These are phyloP conservation scores for Lacerta bilineata DNA, from an alignment of 2,797 vertebrate genomes.

Conservation along the genomic window DNA sequence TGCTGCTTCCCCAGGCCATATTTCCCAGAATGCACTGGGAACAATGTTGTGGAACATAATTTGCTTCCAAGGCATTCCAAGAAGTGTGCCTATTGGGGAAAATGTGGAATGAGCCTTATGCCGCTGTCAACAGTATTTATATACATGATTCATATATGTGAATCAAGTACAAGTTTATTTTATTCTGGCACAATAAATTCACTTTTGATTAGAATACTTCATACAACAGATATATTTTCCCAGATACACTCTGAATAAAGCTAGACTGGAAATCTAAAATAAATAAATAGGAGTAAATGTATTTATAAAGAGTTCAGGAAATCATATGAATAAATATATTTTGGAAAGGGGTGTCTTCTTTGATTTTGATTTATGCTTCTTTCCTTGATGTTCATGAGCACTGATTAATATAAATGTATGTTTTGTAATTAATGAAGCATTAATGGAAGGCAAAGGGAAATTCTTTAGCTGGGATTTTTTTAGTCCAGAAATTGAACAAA, in stretches of 20 bases:
- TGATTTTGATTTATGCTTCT: constrained; percentile 25
- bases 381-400: not conserved
- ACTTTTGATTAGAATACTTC: not conserved
- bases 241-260: not conserved
- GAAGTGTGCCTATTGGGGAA: too few relatives aligned
- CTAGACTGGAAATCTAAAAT: not conserved
- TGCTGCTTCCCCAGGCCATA: too few relatives aligned
- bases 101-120: too few relatives aligned
- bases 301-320: not conserved
- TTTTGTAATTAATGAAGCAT: not conserved
- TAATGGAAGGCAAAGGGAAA: not conserved
- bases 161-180: not conserved
- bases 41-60: too few relatives aligned
- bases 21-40: too few relatives aligned
- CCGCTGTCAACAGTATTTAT: too few relatives aligned
- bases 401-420: not conserved
- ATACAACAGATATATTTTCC: not conserved
- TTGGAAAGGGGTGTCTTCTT: not conserved
- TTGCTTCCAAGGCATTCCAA: too few relatives aligned
- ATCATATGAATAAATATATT: not conserved
- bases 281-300: accelerated
- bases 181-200: not conserved
- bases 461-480: not conserved
- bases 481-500: constrained; percentile 18
- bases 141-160: too few relatives aligned